These are phyloP conservation scores for Phortica magna DNA, from an alignment of 2,888 invertebrate genomes.

Conservation along the genomic window DNA sequence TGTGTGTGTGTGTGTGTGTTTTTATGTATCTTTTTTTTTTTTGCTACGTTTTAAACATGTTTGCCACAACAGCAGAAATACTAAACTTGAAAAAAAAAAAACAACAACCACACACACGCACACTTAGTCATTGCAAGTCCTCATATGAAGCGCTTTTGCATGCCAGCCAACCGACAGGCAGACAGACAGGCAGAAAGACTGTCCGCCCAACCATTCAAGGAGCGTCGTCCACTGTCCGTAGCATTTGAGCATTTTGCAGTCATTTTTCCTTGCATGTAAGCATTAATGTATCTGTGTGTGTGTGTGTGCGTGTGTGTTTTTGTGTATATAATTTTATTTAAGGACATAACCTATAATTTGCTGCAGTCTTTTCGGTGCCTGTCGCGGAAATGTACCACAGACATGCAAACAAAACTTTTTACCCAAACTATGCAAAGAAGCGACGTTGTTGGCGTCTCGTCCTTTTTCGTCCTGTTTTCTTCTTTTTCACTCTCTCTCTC, in stretches of 20 bases:
- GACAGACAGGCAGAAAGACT: conserved; percentile 6
- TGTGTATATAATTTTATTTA: conserved; percentile 53
- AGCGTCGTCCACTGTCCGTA: conserved; percentile 37
- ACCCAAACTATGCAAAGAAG: conserved; percentile 22
- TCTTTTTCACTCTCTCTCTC: conserved; percentile 49
- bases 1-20: conserved; percentile 9
- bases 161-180: not conserved
- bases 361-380: conserved; percentile 67
- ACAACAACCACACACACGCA: not conserved
- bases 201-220: conserved; percentile 47
- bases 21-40: conserved; percentile 32
- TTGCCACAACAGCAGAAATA: conserved; percentile 21
- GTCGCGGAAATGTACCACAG: conserved; percentile 72
- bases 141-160: conserved; percentile 27
- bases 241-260: conserved; percentile 10
- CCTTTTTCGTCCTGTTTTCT: not conserved
- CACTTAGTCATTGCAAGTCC: conserved; percentile 3
- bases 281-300: not conserved
- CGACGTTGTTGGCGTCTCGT: not conserved
- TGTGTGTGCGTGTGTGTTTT: not conserved
- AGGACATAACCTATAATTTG: conserved; percentile 67
- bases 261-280: not conserved
- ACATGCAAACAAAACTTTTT: conserved; percentile 73
- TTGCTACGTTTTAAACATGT: conserved; percentile 24
- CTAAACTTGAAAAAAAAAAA: conserved; percentile 1